Evolutionary conservation across 2,888 invertebrate species (phyloP).

Genomic region (Sicus ferrugineus): DNA sequence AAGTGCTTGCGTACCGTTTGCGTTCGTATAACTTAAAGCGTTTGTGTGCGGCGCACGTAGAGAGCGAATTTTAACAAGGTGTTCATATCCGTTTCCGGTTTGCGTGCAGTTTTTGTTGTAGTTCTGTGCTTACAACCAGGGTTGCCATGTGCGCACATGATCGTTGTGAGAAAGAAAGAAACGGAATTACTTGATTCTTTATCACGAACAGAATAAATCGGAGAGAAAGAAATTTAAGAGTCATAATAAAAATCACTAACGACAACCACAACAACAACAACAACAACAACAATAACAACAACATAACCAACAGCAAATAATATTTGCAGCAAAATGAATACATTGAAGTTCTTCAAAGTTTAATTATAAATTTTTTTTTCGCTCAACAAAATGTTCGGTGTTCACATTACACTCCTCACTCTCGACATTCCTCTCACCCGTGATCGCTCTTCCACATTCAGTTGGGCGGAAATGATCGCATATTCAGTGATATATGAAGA

Average conservation of each 20-base stretch:
- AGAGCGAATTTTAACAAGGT: neutral
- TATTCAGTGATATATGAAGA: neutral
- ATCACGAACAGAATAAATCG: too few relatives aligned
- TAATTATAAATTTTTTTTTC: neutral
- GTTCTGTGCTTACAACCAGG: neutral
- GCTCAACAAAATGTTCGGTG: too few relatives aligned
- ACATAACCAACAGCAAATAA: neutral
- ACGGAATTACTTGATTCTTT: too few relatives aligned
- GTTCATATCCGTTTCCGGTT: slow-evolving; percentile 8
- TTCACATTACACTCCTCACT: too few relatives aligned
- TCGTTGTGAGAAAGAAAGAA: too few relatives aligned
- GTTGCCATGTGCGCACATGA: neutral
- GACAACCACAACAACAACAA: too few relatives aligned
- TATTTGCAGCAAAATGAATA: neutral
- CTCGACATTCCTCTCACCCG: neutral
- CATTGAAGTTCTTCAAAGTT: neutral
- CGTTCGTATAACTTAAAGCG: neutral
- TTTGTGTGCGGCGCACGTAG: neutral
- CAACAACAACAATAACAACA: neutral
- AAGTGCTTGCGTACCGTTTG: neutral
- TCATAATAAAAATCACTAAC: too few relatives aligned
- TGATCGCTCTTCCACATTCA: neutral
- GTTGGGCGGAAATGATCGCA: neutral
- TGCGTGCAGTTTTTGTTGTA: neutral
- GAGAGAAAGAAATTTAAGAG: too few relatives aligned